phyloP scores from a whole-genome alignment of 1,140 invertebrate genomes.

The Platyscapa corneri region DNA sequence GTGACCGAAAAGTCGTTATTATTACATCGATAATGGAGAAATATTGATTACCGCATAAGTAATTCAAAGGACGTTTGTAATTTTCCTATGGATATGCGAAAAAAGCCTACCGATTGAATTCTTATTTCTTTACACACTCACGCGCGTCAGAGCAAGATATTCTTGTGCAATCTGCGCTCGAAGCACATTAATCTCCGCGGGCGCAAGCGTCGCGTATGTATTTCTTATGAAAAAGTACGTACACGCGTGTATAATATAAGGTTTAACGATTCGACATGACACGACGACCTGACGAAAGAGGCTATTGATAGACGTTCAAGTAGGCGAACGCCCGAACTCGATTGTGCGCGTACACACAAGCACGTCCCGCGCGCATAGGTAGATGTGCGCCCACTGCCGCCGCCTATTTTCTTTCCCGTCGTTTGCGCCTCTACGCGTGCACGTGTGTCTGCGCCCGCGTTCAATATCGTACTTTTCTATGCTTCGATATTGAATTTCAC shows the following conservation, averaged over 20 bases:
- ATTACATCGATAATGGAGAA: too few species aligned
- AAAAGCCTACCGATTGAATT: not conserved
- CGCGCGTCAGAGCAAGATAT: not conserved
- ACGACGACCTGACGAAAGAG: slow-evolving; percentile 66
- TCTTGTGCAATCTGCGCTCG: slow-evolving; percentile 18
- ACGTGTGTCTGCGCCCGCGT: slow-evolving; percentile 3
- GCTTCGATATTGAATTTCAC: slow-evolving; percentile 47
- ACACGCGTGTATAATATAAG: slow-evolving; percentile 24
- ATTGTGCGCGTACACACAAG: slow-evolving; percentile 42
- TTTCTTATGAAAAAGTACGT: not conserved
- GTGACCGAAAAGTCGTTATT: too few species aligned
- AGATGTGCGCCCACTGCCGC: slow-evolving; percentile 27
- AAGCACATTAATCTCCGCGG: not conserved
- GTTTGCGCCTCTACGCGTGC: not conserved
- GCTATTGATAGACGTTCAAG: slow-evolving; percentile 64
- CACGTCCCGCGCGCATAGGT: slow-evolving; percentile 7
- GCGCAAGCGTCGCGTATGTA: slow-evolving; percentile 11
- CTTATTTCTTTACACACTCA: not conserved
- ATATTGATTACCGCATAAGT: too few species aligned
- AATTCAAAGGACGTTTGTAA: not conserved
- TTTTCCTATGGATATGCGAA: not conserved
- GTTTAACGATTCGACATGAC: slow-evolving; percentile 61
- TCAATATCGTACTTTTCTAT: slow-evolving; percentile 45
- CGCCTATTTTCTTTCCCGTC: slow-evolving; percentile 14
- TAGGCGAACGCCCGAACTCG: slow-evolving; percentile 52